These are phyloP conservation scores for Pterostichus madidus DNA, from an alignment of 2,888 invertebrate species.

Conservation along the genomic window DNA sequence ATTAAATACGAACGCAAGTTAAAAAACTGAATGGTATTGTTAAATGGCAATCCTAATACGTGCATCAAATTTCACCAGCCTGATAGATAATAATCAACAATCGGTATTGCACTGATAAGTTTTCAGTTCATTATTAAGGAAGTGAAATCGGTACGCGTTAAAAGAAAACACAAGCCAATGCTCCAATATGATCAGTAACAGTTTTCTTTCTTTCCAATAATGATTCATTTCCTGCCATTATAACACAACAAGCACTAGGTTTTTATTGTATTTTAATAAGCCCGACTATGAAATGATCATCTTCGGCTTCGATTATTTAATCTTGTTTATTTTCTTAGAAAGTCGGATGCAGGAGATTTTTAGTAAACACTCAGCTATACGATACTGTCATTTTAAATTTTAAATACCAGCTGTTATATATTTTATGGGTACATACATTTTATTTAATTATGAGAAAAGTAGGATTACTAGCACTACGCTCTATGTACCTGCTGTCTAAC, in stretches of 20 bases:
- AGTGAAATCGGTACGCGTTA: constrained; percentile 44
- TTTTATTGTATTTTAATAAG: constrained; percentile 55
- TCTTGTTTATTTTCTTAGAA: constrained; percentile 26
- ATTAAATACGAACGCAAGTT: no score
- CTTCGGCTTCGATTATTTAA: constrained; percentile 17
- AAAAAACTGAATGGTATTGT: no score
- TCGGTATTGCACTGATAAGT: constrained; percentile 46
- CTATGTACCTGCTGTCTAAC: no score
- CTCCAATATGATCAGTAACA: constrained; percentile 44
- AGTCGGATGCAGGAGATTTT: background rate
- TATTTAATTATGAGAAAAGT: no score
- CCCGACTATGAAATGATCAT: constrained; percentile 44
- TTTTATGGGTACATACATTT: no score
- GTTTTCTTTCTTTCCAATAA: constrained; percentile 47
- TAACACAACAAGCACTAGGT: constrained; percentile 26
- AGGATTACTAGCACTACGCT: no score
- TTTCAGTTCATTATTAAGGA: constrained; percentile 46
- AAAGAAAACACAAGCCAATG: constrained; percentile 34
- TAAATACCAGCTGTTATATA: no score
- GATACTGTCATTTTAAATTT: no score
- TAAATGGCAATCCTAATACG: no score
- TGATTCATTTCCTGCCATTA: constrained; percentile 54
- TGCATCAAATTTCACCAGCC: constrained; percentile 10
- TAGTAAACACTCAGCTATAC: no score
- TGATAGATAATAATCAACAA: constrained; percentile 19